Percentiles rank a stretch among this genome's conserved stretches.
phyloP scores from a whole-genome alignment of 2,113 vertebrate species.

The Peucedramus taeniatus region DNA sequence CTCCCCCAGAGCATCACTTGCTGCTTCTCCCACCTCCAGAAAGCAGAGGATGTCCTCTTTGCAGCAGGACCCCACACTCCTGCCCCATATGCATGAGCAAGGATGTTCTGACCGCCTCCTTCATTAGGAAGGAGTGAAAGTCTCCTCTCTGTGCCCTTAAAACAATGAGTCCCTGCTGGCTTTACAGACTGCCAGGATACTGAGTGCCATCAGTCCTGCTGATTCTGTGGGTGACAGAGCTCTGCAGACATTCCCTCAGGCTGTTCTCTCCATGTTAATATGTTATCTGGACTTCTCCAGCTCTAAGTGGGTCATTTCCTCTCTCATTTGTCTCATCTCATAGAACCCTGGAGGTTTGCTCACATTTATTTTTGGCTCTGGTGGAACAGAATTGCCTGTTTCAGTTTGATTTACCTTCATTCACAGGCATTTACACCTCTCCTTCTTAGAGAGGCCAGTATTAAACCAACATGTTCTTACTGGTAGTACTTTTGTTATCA shows the following conservation, averaged over 20 bases:
- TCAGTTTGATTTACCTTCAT: constrained; percentile 1
- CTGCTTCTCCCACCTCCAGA: neutral
- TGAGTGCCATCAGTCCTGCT: neutral
- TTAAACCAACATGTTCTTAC: neutral
- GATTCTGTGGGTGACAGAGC: neutral
- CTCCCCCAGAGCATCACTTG: neutral
- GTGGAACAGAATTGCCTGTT: neutral
- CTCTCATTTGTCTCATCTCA: neutral
- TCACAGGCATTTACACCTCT: neutral
- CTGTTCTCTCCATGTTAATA: neutral
- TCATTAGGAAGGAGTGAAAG: neutral
- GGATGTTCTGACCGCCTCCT: neutral
- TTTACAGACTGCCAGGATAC: neutral
- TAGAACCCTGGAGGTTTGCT: neutral
- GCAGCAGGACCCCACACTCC: neutral
- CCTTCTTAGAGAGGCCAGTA: neutral
- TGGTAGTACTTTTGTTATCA: neutral
- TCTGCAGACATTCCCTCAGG: neutral
- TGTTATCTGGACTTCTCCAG: neutral
- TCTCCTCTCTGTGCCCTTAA: neutral
- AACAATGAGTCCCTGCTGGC: neutral
- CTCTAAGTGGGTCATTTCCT: neutral
- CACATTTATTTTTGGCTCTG: constrained; percentile 1
- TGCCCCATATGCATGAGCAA: neutral
- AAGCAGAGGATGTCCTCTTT: neutral